Evolutionary conservation across 2,888 invertebrate genomes (phyloP), one percentile per base, ranked within the genome.

Genomic region (Leptothorax acervorum): DNA sequence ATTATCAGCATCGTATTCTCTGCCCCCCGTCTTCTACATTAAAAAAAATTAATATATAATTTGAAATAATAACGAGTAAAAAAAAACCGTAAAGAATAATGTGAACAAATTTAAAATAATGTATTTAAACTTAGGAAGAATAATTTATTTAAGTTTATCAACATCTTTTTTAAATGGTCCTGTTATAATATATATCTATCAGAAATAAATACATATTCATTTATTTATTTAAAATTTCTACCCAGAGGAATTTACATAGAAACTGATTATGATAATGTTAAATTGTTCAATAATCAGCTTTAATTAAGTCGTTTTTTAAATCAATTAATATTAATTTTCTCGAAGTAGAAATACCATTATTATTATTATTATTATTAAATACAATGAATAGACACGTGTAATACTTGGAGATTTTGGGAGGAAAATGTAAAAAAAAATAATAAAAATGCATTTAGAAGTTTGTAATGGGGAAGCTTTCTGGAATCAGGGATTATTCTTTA

Each of bases 401-500:
- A 23, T 65, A 45, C 6, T 48, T 15, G 0, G 5, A 51, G 15
- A 51, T 35, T 75, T 35, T n/a, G 1, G 8, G 18, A 35, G 3
- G 35, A 48, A 51, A 48, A 48, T n/a, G 6, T 31, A 48, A 31
- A 23, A 62, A 60, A 31, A 57, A 57, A 28, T 23, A 57, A 31
- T 51, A 28, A 9, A 45, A 48, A 68, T 9, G 2, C 23, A 3
- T 71, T 48, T 68, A 1, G 18, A 28, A 18, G 5, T 51, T 79
- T 60, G 35, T 70, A 71, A 71, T 60, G 15, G 5, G 18, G 2
- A 28, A 81, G 60, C 48, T 71, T 60, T 35, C 23, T 60, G 1
- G 12, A 35, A 60, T 45, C 31, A 48, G n/a, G 51, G 73, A 81
- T 81, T 73, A 39, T n/a, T 81, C 79, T 71, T 60, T 73, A 45